These are phyloP conservation scores for Coregonus clupeaformis DNA, from an alignment of 2,113 vertebrate species.

Conservation along the genomic window DNA sequence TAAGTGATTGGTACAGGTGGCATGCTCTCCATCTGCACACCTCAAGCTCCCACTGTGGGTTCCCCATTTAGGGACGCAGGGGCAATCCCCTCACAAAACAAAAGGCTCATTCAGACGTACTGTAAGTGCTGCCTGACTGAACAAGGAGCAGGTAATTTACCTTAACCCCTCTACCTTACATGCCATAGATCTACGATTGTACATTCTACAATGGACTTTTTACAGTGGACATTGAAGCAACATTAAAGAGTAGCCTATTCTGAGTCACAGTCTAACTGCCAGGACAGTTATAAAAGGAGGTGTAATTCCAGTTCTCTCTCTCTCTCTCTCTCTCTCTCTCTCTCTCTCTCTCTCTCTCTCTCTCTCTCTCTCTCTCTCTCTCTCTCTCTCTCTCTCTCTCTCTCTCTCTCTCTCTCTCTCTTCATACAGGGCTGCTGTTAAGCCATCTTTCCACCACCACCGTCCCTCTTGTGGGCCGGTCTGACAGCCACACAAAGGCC, in stretches of 20 bases:
- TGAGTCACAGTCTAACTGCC: slow-evolving; percentile 31
- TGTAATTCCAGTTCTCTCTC: slow-evolving; percentile 31
- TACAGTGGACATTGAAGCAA: too few relatives aligned
- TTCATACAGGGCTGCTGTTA: not conserved
- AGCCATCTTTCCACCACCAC: slow-evolving; percentile 35
- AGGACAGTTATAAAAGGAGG: slow-evolving; percentile 8
- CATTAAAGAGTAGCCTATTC: not conserved
- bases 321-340: slow-evolving; percentile 16
- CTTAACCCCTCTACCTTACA: too few relatives aligned
- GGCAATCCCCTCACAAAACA: not conserved
- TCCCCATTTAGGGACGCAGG: not conserved
- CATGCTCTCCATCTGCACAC: not conserved
- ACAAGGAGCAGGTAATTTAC: too few relatives aligned
- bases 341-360: not conserved
- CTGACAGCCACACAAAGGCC: slow-evolving; percentile 67
- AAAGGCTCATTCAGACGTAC: not conserved
- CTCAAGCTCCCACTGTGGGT: not conserved
- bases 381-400: too few relatives aligned
- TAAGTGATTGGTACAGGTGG: slow-evolving; percentile 5
- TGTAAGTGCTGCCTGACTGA: too few relatives aligned
- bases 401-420: not conserved
- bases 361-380: too few relatives aligned
- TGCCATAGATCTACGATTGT: too few relatives aligned
- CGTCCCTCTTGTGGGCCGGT: slow-evolving; percentile 44
- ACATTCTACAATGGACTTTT: too few relatives aligned